Percentiles rank a stretch among this genome's conserved stretches.
Conservation (phyloP, 2,113 vertebrate species). For the Notarius lentiginosus region DNA sequence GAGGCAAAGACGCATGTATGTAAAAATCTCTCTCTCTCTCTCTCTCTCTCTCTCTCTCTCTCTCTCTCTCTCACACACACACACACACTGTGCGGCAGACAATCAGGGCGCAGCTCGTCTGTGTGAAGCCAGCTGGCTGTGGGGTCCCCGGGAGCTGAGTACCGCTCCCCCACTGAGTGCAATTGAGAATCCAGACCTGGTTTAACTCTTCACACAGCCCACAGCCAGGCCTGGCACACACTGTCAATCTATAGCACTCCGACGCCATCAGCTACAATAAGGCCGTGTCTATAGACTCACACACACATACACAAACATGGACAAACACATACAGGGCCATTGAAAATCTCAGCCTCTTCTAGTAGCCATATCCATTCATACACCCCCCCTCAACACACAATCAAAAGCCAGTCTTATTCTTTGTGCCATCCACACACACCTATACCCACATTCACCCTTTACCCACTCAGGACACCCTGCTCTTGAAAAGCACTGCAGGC, state of each 20-base stretch:
- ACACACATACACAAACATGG: constrained; percentile 11
- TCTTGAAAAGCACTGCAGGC: constrained; percentile 42
- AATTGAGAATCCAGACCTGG: constrained; percentile 58
- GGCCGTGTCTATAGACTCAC: background rate
- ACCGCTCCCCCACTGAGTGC: constrained; percentile 55
- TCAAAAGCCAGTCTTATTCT: background rate
- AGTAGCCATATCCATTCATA: background rate
- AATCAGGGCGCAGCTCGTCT: constrained; percentile 53
- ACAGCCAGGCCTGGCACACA: constrained; percentile 51
- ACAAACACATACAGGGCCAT: constrained; percentile 9
- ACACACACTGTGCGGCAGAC: constrained; percentile 44
- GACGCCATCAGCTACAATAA: constrained; percentile 15
- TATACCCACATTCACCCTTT: constrained; percentile 6
- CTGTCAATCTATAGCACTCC: constrained; percentile 45
- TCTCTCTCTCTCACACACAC: constrained; percentile 27
- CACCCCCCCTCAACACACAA: constrained; percentile 22
- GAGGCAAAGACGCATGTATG: background rate
- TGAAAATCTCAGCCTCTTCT: background rate
- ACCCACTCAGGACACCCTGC: constrained; percentile 8
- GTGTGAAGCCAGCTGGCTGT: constrained; percentile 61
- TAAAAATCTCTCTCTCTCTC: constrained; percentile 17
- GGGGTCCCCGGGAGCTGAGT: constrained; percentile 54
- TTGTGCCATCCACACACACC: background rate
- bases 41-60: background rate
- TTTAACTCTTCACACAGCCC: constrained; percentile 52